A percentile compares a stretch with the other conserved stretches of the same genome.
Conservation (phyloP, 2,888 invertebrate species). For the Rugalucina vietnamica region DNA sequence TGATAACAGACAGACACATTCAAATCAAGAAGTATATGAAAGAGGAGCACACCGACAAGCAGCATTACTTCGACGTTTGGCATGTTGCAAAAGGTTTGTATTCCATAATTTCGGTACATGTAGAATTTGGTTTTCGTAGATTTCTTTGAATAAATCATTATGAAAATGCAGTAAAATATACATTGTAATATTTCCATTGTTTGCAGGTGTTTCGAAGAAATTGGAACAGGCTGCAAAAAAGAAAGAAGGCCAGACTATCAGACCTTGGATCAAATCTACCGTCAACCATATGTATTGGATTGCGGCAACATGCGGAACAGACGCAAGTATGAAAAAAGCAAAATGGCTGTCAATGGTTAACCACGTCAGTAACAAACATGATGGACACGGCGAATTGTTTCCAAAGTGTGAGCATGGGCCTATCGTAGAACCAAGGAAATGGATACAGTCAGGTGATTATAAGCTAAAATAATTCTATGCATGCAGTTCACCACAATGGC, state of each 20-base stretch:
- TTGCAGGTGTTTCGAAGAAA: constrained; percentile 4
- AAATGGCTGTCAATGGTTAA: neutral
- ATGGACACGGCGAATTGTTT: neutral
- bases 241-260: neutral
- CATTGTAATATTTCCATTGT: neutral
- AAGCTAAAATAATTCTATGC: no score
- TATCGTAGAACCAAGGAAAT: neutral
- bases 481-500: no score
- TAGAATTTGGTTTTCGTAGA: no score
- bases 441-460: neutral
- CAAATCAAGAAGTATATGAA: constrained; percentile 27
- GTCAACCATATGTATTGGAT: neutral
- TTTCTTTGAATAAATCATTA: neutral
- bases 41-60: constrained; percentile 24
- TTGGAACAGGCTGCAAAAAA: neutral
- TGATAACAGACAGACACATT: constrained; percentile 34
- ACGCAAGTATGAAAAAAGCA: neutral
- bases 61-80: constrained; percentile 43
- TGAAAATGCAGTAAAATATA: neutral
- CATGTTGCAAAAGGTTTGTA: constrained; percentile 41
- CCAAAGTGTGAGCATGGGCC: neutral
- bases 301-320: neutral
- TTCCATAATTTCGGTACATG: neutral
- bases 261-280: neutral
- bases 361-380: neutral